phyloP scores from a whole-genome alignment of 1,140 invertebrate genomes.

The Panagrolaimus sp. region DNA sequence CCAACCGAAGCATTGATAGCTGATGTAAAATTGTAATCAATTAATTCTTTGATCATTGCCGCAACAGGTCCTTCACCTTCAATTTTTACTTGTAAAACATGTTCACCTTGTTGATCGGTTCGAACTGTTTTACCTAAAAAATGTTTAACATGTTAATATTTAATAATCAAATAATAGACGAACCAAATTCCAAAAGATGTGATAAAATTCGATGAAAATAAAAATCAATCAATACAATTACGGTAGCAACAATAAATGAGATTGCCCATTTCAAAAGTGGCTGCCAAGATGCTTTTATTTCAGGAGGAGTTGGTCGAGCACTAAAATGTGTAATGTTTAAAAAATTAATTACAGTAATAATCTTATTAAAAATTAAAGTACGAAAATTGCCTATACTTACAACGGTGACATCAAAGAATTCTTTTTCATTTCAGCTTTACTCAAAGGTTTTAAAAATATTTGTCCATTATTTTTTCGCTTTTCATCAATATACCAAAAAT shows the following conservation, averaged over 20 bases:
- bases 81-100: neutral
- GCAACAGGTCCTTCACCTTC: conserved; percentile 24
- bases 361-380: no score
- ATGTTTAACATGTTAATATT: no score
- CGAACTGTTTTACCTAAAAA: conserved; percentile 7
- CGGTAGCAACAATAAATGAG: conserved; percentile 13
- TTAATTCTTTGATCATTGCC: conserved; percentile 21
- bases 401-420: conserved; percentile 22
- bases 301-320: neutral
- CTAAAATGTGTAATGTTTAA: no score
- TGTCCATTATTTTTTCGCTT: conserved; percentile 16
- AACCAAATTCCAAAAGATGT: neutral
- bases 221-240: conserved; percentile 19
- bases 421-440: conserved; percentile 17
- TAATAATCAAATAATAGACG: no score
- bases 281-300: conserved; percentile 18
- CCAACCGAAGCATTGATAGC: conserved; percentile 15
- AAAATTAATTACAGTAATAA: no score
- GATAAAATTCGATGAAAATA: neutral
- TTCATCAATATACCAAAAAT: conserved; percentile 28
- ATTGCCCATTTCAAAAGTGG: conserved; percentile 21
- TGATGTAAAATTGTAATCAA: conserved; percentile 23
- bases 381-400: no score
- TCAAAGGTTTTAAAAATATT: conserved; percentile 16
- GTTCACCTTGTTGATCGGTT: conserved; percentile 10